These are phyloP conservation scores for Callospermophilus lateralis DNA, from an alignment of 2,113 vertebrate genomes.

Conservation along the genomic window DNA sequence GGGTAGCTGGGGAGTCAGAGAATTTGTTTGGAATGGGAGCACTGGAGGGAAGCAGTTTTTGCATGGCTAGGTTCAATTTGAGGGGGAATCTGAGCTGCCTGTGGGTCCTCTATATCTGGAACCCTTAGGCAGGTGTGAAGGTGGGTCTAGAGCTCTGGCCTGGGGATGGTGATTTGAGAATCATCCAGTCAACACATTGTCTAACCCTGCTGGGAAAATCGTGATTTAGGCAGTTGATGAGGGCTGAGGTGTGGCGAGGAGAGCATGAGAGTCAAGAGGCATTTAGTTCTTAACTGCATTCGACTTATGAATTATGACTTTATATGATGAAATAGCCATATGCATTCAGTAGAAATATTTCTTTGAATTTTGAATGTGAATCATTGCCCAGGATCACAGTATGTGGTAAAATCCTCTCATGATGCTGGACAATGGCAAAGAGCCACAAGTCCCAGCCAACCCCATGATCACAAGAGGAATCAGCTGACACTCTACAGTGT, in stretches of 20 bases:
- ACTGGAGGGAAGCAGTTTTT: not conserved
- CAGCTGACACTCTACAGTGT: not conserved
- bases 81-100: not conserved
- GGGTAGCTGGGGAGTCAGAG: not conserved
- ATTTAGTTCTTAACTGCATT: not conserved
- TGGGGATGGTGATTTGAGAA: not conserved
- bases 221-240: not conserved
- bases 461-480: not conserved
- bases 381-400: not conserved
- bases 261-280: not conserved
- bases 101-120: not conserved
- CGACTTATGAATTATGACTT: not conserved
- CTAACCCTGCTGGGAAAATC: no score
- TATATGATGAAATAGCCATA: not conserved
- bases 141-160: not conserved
- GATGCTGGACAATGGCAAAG: not conserved
- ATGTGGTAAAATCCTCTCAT: not conserved
- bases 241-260: no score
- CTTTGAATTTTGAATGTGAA: not conserved
- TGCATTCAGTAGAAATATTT: not conserved
- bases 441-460: no score
- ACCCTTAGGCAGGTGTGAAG: not conserved
- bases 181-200: not conserved
- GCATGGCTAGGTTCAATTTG: not conserved
- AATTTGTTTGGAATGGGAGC: not conserved